phyloP scores from a whole-genome alignment of 2,113 vertebrate genomes.

The Nibea coibor region DNA sequence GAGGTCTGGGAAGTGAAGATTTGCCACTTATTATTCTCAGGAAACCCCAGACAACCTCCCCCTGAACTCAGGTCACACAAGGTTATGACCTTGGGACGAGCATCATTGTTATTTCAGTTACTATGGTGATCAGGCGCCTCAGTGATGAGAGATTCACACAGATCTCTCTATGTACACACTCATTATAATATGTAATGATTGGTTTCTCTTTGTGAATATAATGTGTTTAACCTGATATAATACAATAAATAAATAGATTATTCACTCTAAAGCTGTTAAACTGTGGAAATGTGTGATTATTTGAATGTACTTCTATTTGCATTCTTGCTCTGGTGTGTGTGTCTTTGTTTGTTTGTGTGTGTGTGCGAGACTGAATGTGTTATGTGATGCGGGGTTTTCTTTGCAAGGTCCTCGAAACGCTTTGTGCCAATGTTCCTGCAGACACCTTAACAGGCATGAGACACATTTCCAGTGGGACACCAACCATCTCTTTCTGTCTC shows the following conservation, averaged over 20 bases:
- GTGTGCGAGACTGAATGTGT: conserved; percentile 1
- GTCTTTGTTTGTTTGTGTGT: background rate
- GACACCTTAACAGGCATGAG: conserved; percentile 59
- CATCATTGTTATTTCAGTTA: conserved; percentile 77
- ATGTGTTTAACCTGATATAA: background rate
- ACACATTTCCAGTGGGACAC: conserved; percentile 69
- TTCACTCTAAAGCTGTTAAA: background rate
- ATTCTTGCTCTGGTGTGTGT: background rate
- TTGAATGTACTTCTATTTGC: background rate
- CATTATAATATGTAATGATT: background rate
- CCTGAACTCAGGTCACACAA: conserved; percentile 74
- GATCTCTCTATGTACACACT: background rate
- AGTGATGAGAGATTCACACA: conserved; percentile 24
- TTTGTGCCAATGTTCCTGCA: conserved; percentile 40
- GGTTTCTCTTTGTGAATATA: background rate
- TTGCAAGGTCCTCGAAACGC: conserved; percentile 5
- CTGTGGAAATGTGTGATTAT: background rate
- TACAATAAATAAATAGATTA: background rate
- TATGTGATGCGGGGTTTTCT: conserved; percentile 11
- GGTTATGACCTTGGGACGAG: conserved; percentile 80
- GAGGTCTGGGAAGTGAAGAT: conserved; percentile 86
- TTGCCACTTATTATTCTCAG: conserved; percentile 85
- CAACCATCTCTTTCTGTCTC: conserved; percentile 54
- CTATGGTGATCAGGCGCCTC: conserved; percentile 68
- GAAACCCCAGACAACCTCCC: conserved; percentile 79